These are phyloP conservation scores for Parazoanthus darwini DNA, from an alignment of 92 coral and sea anemone genomes.

Conservation along the genomic window DNA sequence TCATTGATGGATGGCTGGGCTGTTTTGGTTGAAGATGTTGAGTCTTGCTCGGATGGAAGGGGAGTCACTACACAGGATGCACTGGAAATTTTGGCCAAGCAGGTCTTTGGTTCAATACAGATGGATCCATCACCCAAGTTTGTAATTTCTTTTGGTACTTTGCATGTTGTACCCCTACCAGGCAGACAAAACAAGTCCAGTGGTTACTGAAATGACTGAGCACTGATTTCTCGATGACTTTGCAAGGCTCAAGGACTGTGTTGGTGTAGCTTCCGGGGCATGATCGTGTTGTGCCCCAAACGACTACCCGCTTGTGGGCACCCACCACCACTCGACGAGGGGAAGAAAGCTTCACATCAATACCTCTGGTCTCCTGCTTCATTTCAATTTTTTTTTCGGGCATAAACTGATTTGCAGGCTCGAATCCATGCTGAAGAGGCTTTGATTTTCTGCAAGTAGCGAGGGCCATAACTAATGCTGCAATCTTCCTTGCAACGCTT, in stretches of 20 bases:
- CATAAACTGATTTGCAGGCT: too few relatives aligned
- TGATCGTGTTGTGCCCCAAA: not conserved
- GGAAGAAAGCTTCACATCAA: too few relatives aligned
- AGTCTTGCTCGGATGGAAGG: too few relatives aligned
- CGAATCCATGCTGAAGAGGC: too few relatives aligned
- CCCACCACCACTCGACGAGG: too few relatives aligned
- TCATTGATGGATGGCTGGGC: too few relatives aligned
- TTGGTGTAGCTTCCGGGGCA: conserved; percentile 29
- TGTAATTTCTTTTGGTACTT: not conserved
- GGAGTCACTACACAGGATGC: not conserved
- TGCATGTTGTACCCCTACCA: not conserved
- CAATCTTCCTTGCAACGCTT: too few relatives aligned
- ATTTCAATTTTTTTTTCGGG: too few relatives aligned
- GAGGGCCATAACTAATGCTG: too few relatives aligned
- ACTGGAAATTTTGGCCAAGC: not conserved
- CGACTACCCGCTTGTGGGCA: too few relatives aligned
- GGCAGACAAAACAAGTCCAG: not conserved
- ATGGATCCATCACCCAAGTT: not conserved
- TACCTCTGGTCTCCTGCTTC: too few relatives aligned
- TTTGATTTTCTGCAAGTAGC: conserved; percentile 21
- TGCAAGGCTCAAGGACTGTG: conserved; percentile 34
- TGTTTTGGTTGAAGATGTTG: not conserved
- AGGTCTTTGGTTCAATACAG: not conserved
- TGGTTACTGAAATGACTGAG: not conserved
- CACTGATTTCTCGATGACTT: not conserved